Evolutionary conservation across 2,113 vertebrate genomes (phyloP), one percentile per base, ranked within the genome.

Genomic region (Puntigrus tetrazona): DNA sequence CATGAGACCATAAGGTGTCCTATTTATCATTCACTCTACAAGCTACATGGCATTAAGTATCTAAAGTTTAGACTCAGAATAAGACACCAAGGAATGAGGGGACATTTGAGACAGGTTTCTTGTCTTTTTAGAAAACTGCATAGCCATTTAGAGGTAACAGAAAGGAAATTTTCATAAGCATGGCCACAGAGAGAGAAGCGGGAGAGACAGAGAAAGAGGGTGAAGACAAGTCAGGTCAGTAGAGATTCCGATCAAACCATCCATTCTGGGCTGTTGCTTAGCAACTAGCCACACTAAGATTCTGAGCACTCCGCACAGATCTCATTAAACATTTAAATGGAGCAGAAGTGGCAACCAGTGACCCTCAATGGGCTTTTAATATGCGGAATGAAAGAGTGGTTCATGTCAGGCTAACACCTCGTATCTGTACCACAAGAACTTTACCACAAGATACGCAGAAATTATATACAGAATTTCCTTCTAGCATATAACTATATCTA

Each of bases 251-350:
- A 47, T 27, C 63, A 34, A 63, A 38, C 13, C 47, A 76, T 52
- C 61, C 67, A 59, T 72, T 81, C 77, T 47, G 3, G 22, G 27
- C 55, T 45, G 84, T 81, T 85, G 84, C 84, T 74, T 61, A 81
- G 84, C 84, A 85, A 85, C 77, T 61, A 73, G 38, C 67, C 55
- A 81, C 67, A 80, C 52, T 73, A 81, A 85, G 67, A 81, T 73
- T 73, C 84, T 20, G 47, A 70, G 65, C 63, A 57, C 83, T 78
- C 67, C 22, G 5, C 50, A 10, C 13, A 45, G 52, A 74, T 81
- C 77, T 81, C 55, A 80, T 80, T 74, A 85, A 81, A 38, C 67
- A 81, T 81, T 80, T 59, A 72, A 85, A 73, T 59, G 69, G 67
- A 25, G 65, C 34, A 80, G 67, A 74, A 85, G 55, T 85, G 84